Evolutionary conservation across 2,113 vertebrate genomes (phyloP).

Genomic region (Myocastor coypus): DNA sequence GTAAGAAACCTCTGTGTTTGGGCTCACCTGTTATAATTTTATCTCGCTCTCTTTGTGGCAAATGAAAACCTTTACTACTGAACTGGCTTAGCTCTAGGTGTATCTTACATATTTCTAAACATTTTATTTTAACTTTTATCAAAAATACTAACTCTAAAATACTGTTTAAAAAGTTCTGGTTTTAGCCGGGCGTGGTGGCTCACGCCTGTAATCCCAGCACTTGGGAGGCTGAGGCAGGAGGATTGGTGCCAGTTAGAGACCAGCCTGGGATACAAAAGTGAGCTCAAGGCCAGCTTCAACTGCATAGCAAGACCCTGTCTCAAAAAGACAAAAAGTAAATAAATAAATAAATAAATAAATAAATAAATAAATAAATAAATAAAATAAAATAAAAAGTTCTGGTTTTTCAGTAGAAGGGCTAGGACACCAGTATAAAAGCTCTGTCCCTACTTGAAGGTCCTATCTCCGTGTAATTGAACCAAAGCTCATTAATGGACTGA

Average conservation of each 20-base stretch:
- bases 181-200: too few species aligned
- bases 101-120: background rate
- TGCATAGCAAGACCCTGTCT: too few species aligned
- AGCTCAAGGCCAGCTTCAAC: too few species aligned
- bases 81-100: background rate
- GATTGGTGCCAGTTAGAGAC: too few species aligned
- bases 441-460: background rate
- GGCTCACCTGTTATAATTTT: background rate
- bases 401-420: background rate
- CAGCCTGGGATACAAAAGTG: too few species aligned
- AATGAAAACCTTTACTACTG: background rate
- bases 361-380: too few species aligned
- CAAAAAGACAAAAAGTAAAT: too few species aligned
- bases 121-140: slow-evolving; percentile 13
- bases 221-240: too few species aligned
- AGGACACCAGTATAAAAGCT: background rate
- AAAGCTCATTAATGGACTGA: background rate
- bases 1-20: background rate
- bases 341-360: too few species aligned
- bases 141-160: background rate
- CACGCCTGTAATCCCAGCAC: too few species aligned
- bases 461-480: background rate
- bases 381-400: too few species aligned
- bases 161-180: background rate
- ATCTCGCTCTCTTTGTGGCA: background rate